Conservation (phyloP, 2,797 vertebrate genomes). For the Distichodus sexfasciatus region DNA sequence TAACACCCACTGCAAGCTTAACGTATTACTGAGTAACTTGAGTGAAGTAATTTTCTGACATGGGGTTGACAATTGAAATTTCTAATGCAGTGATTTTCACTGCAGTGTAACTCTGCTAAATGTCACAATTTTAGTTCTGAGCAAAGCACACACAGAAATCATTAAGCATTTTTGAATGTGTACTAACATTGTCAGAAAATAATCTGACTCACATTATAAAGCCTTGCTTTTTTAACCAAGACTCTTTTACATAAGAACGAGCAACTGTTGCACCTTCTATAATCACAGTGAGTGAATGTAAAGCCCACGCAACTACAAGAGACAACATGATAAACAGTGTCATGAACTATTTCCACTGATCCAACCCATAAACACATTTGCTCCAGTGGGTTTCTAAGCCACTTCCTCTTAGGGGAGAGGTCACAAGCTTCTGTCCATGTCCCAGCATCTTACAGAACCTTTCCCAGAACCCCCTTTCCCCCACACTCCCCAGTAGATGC, state of each 20-base stretch:
- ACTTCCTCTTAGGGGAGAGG: constrained; percentile 66
- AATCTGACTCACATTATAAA: not conserved
- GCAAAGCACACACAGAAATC: too few species aligned
- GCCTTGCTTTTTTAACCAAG: not conserved
- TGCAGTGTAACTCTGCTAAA: not conserved
- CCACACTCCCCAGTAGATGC: constrained; percentile 48
- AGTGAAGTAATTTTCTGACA: constrained; percentile 13
- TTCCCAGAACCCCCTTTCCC: constrained; percentile 66
- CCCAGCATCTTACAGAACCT: constrained; percentile 40
- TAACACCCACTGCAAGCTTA: not conserved
- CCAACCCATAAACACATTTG: constrained; percentile 48
- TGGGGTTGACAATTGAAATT: not conserved
- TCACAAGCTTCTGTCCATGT: constrained; percentile 57
- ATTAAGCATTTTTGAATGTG: too few species aligned
- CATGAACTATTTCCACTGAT: constrained; percentile 22
- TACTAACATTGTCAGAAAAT: too few species aligned
- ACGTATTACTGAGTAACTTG: not conserved
- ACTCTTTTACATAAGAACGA: not conserved
- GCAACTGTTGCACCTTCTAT: not conserved
- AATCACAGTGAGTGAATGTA: not conserved
- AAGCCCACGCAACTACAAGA: constrained; percentile 7
- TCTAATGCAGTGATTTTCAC: not conserved
- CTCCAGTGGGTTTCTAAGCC: constrained; percentile 49
- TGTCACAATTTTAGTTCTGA: not conserved
- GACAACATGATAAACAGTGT: not conserved